phyloP scores from a whole-genome alignment of 2,113 vertebrate genomes.

The Lepus timidus region DNA sequence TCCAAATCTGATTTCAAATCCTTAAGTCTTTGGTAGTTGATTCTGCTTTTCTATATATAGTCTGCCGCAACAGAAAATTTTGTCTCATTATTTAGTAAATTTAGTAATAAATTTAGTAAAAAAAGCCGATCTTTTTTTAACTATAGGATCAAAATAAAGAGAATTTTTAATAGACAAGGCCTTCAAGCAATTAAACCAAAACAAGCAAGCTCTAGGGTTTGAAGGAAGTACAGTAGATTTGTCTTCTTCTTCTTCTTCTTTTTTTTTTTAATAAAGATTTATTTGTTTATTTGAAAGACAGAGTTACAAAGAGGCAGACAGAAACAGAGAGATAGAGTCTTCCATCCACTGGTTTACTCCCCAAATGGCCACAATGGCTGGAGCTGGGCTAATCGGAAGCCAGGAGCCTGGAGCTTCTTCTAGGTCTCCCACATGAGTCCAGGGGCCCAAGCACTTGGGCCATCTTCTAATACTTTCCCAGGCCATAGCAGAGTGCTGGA shows the following conservation, averaged over 20 bases:
- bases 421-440: too few relatives aligned
- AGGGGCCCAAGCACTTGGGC: too few relatives aligned
- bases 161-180: slow-evolving; percentile 7
- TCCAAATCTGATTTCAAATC: slow-evolving; percentile 45
- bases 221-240: background rate
- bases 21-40: background rate
- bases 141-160: slow-evolving; percentile 38
- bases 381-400: too few relatives aligned
- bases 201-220: background rate
- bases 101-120: background rate
- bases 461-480: too few relatives aligned
- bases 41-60: background rate
- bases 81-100: slow-evolving; percentile 3
- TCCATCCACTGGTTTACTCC: too few relatives aligned
- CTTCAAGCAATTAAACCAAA: slow-evolving; percentile 6
- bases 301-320: too few relatives aligned
- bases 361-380: too few relatives aligned
- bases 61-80: background rate
- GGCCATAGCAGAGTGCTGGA: too few relatives aligned
- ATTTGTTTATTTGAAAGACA: too few relatives aligned
- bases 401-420: too few relatives aligned
- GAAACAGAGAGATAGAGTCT: too few relatives aligned
- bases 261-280: too few relatives aligned
- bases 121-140: background rate
- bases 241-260: background rate